These are phyloP conservation scores for Lasioglossum leucozonium DNA, from an alignment of 2,888 invertebrate genomes.

Conservation along the genomic window DNA sequence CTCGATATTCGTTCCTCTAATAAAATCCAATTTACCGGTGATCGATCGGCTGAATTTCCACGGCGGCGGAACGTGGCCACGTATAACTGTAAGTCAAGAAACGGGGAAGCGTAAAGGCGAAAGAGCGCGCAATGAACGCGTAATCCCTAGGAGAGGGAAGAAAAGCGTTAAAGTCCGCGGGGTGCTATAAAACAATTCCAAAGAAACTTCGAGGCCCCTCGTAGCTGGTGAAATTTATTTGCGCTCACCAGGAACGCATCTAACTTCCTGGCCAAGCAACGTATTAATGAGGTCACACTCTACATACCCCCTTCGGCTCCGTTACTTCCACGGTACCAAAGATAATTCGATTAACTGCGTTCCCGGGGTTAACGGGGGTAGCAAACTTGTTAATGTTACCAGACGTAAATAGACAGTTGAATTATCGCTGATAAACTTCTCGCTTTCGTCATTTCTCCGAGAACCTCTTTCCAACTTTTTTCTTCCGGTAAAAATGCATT, in stretches of 20 bases:
- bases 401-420: constrained; percentile 45
- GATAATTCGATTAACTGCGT: constrained; percentile 68
- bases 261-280: constrained; percentile 65
- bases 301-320: constrained; percentile 61
- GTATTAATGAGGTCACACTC: constrained; percentile 73
- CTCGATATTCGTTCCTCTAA: constrained; percentile 21
- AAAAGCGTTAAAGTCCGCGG: constrained; percentile 58
- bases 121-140: constrained; percentile 35
- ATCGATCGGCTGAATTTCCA: constrained; percentile 44
- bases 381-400: constrained; percentile 54
- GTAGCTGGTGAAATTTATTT: constrained; percentile 66
- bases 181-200: constrained; percentile 74
- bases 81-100: constrained; percentile 24
- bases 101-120: constrained; percentile 18
- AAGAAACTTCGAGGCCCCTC: constrained; percentile 65
- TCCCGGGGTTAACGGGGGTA: constrained; percentile 30
- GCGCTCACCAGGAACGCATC: constrained; percentile 55
- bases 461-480: neutral
- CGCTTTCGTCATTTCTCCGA: neutral
- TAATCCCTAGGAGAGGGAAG: constrained; percentile 18
- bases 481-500: neutral
- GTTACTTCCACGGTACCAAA: constrained; percentile 63
- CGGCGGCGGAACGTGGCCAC: constrained; percentile 16
- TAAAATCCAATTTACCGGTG: constrained; percentile 51
- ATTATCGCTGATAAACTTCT: constrained; percentile 58